A percentile compares a stretch with the other conserved stretches of the same genome.
phyloP scores from a whole-genome alignment of 2,888 invertebrate species.

The Anaspis maculata region DNA sequence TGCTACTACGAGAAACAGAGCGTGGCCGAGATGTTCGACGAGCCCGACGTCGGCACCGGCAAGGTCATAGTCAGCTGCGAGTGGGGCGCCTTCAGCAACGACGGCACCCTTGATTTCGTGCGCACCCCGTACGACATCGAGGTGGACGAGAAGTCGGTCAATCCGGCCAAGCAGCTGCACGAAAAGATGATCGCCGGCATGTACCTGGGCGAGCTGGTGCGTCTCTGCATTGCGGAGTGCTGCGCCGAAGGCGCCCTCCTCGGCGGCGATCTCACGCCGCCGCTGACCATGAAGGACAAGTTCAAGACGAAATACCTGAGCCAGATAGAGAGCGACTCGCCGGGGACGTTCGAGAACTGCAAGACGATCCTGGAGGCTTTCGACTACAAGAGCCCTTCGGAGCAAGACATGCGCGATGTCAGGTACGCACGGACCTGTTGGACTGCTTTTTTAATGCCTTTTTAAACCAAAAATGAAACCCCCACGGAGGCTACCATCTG shows the following conservation, averaged over 20 bases:
- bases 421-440: too few relatives aligned
- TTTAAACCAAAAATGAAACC: too few relatives aligned
- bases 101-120: slow-evolving; percentile 77
- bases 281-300: slow-evolving; percentile 66
- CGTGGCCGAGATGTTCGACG: slow-evolving; percentile 73
- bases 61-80: slow-evolving; percentile 90
- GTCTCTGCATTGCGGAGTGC: slow-evolving; percentile 76
- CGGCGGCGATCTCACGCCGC: slow-evolving; percentile 71
- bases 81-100: slow-evolving; percentile 96
- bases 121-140: slow-evolving; percentile 77
- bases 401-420: background rate
- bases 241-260: slow-evolving; percentile 73
- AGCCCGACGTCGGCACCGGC: slow-evolving; percentile 53
- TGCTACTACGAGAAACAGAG: slow-evolving; percentile 88
- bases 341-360: slow-evolving; percentile 73
- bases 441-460: background rate
- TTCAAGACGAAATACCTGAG: slow-evolving; percentile 98
- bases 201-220: slow-evolving; percentile 95
- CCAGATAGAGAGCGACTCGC: slow-evolving; percentile 87
- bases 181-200: slow-evolving; percentile 99
- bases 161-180: slow-evolving; percentile 77
- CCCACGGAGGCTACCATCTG: too few relatives aligned
- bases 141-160: slow-evolving; percentile 78
- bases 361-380: slow-evolving; percentile 76
- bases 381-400: slow-evolving; percentile 41